Evolutionary conservation across 2,113 vertebrate species (phyloP).

Genomic region (Prinia subflava): DNA sequence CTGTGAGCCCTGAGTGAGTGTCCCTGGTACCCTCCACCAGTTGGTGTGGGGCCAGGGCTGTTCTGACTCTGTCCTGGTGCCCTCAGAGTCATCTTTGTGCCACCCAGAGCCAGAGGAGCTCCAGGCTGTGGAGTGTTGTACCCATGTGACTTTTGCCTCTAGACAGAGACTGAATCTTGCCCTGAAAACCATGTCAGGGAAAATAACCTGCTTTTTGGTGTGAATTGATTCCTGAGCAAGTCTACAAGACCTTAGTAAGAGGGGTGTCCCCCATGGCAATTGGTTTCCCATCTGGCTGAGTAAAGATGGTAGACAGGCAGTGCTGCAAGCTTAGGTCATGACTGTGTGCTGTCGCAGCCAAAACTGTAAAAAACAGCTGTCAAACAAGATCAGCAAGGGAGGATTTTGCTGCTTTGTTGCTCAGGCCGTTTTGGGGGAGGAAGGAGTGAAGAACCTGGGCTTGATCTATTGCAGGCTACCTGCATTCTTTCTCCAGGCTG

Average conservation of each 20-base stretch:
- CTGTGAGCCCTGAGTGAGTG: background rate
- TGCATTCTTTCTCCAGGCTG: background rate
- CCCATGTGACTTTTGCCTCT: background rate
- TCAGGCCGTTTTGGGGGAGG: background rate
- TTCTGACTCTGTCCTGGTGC: background rate
- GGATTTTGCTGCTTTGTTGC: background rate
- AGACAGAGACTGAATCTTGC: background rate
- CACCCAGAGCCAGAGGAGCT: background rate
- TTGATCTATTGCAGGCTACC: background rate
- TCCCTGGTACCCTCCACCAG: background rate
- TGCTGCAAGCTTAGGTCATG: background rate
- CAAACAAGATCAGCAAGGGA: background rate
- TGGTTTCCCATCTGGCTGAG: background rate
- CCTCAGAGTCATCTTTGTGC: background rate
- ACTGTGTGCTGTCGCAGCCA: background rate
- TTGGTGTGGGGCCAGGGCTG: background rate
- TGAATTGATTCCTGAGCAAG: background rate
- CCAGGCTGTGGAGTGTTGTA: background rate
- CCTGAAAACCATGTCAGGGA: background rate
- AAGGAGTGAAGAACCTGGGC: background rate
- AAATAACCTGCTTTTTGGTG: background rate
- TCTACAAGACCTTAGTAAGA: background rate
- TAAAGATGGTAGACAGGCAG: background rate
- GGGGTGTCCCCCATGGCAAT: accelerated
- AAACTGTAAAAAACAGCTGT: background rate